Evolutionary conservation across 2,797 vertebrate genomes (phyloP), one percentile per base, ranked within the genome.

Genomic region (Loris lydekkerianus): DNA sequence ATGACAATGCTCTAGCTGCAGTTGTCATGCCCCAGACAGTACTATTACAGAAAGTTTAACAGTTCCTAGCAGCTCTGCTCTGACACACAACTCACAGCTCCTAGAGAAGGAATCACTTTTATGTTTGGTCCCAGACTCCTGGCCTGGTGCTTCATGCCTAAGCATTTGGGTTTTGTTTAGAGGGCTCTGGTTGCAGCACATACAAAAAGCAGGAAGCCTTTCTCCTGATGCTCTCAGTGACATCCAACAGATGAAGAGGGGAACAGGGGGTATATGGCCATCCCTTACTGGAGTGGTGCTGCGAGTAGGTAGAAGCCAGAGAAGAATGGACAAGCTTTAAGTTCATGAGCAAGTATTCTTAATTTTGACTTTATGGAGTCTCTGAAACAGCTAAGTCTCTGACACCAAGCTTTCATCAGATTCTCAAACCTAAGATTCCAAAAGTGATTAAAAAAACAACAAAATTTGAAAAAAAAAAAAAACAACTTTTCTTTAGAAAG

Each of bases 131-230:
- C 40, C 53, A 93, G 53, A 94, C 7, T 58, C 69, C 93, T 92
- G 84, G 72, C 82, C 61, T 70, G 53, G 63, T 76, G 89, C 75
- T 78, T 25, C 23, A 18, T 83, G 78, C 73, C 76, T 83, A 82
- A 88, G 27, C 84, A 80, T 37, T 90, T 95, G 84, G 25, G 75
- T 96, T 92, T 34, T 92, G 43, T 92, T 93, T 94, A 87, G 18
- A 73, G 43, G 58, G 73, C 80, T 95, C 58, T 7, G 61, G 70
- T 31, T 63, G 21, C 1, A 94, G 53, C 70, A 90, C 43, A 73
- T 20, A 43, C 8, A 94, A 21, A 88, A 60, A 87, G 60, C 13
- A 91, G 87, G 34, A 86, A 88, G 69, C 43, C 80, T 67, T 94
- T 82, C 63, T 34, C 78, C 75, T 9, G 14, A 78, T 3, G 21